Conservation (phyloP, 2,797 vertebrate species). For the Acomys russatus region DNA sequence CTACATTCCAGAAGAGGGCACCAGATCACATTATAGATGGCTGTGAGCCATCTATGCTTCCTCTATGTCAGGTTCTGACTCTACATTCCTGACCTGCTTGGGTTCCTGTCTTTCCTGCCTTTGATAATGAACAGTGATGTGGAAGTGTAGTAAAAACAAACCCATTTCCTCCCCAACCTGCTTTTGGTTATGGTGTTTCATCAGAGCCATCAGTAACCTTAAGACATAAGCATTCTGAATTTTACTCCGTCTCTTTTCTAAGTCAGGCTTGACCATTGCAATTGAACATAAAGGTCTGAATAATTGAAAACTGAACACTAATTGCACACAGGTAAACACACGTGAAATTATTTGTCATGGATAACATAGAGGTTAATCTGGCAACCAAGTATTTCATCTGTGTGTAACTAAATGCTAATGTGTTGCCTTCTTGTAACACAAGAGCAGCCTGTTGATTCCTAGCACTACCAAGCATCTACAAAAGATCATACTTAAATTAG, state of each 20-base stretch:
- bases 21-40: no score
- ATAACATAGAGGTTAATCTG: constrained; percentile 34
- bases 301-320: not conserved
- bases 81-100: not conserved
- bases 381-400: not conserved
- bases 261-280: not conserved
- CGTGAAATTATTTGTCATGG: not conserved
- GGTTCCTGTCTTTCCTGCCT: not conserved
- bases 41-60: not conserved
- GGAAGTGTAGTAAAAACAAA: not conserved
- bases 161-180: not conserved
- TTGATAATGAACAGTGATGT: not conserved
- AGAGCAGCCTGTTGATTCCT: not conserved
- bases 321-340: not conserved
- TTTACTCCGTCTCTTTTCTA: not conserved
- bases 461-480: not conserved
- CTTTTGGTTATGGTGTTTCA: not conserved
- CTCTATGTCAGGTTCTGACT: not conserved
- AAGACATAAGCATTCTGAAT: not conserved
- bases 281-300: not conserved
- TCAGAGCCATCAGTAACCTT: not conserved
- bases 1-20: no score
- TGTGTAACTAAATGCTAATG: not conserved
- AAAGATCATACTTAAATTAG: constrained; percentile 58
- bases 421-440: not conserved